Evolutionary conservation across 2,797 vertebrate genomes (phyloP), one percentile per base, ranked within the genome.

Genomic region (Heteromormyrus szaboi): DNA sequence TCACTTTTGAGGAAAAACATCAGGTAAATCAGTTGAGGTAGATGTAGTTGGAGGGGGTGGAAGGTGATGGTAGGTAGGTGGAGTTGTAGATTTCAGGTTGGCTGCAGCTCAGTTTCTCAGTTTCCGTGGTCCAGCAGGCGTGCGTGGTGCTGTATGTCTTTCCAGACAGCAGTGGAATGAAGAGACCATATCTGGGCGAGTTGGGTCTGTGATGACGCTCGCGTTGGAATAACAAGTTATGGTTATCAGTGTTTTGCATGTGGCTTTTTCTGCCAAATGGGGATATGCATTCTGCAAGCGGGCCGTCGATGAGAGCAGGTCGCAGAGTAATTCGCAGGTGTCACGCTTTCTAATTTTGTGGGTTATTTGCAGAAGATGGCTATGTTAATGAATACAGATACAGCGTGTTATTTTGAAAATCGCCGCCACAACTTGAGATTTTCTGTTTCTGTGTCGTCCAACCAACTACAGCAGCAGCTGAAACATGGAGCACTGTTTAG

Each of bases 361-460:
- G 76, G 41, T 22, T 81, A 81, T 46, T 81, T 81, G 76, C 76
- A 46, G n/a, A 46, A 46, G 37, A 81, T 22, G 37, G 19, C 19
- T 81, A 46, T 81, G 76, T 46, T 44, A 81, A 81, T 81, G 76
- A 81, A 81, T n/a, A n/a, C 76, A n/a, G 76, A n/a, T 46, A 19
- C 76, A 11, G 76, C 17, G 1, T 4, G 2, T 44, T 81, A 17
- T 81, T 81, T 46, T 81, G 41, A 81, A 81, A n/a, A 22, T 81
- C 19, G 6, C 17, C 7, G 12, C 72, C 72, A 1, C 17, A 81
- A 46, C 76, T 46, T 22, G 41, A 22, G 19, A 37, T 46, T 81
- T 41, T 8, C 6, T n/a, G 19, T 44, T 17, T 37, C 11, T 17
- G 12, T 46, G 76, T n/a, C 41, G 7, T 81, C 41, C 19, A 46